phyloP scores from a whole-genome alignment of 2,888 invertebrate genomes.

The Scaptomyza polygonia region DNA sequence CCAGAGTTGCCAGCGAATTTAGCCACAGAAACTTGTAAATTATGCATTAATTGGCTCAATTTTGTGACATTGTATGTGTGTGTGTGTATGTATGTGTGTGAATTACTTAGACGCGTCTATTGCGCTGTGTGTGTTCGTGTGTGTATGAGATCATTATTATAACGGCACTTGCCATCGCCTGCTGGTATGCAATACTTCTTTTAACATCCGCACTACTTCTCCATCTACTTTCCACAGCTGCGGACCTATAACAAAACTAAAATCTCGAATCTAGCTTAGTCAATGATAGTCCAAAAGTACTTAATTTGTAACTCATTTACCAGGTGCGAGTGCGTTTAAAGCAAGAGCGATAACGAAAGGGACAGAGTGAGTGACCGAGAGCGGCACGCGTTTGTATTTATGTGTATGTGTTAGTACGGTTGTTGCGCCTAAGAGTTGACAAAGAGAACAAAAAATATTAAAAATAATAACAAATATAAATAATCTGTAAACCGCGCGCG shows the following conservation, averaged over 20 bases:
- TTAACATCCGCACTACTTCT: slow-evolving; percentile 19
- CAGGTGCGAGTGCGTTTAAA: slow-evolving; percentile 72
- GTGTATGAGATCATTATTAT: slow-evolving; percentile 72
- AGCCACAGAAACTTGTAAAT: slow-evolving; percentile 27
- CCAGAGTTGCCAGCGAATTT: slow-evolving; percentile 17
- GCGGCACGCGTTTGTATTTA: slow-evolving; percentile 55
- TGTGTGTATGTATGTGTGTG: slow-evolving; percentile 24
- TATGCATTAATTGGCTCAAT: slow-evolving; percentile 58
- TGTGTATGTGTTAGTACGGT: slow-evolving; percentile 47
- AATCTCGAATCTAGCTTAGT: slow-evolving; percentile 61
- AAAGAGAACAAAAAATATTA: slow-evolving; percentile 33
- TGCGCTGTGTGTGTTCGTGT: slow-evolving; percentile 14
- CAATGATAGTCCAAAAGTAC: slow-evolving; percentile 68
- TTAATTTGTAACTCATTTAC: slow-evolving; percentile 71
- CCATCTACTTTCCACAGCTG: slow-evolving; percentile 41
- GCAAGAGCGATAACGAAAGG: slow-evolving; percentile 19
- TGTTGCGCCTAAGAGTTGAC: slow-evolving; percentile 58
- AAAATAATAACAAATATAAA: slow-evolving; percentile 10
- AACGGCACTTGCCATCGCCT: slow-evolving; percentile 54
- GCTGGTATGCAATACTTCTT: slow-evolving; percentile 71
- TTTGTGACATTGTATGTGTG: slow-evolving; percentile 31
- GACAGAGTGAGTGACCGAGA: slow-evolving; percentile 22
- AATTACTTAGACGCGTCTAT: slow-evolving; percentile 12
- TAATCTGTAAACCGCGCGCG: slow-evolving; percentile 56
- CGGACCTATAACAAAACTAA: slow-evolving; percentile 38